phyloP scores from a whole-genome alignment of 2,113 vertebrate genomes.

The Microtus montanus region DNA sequence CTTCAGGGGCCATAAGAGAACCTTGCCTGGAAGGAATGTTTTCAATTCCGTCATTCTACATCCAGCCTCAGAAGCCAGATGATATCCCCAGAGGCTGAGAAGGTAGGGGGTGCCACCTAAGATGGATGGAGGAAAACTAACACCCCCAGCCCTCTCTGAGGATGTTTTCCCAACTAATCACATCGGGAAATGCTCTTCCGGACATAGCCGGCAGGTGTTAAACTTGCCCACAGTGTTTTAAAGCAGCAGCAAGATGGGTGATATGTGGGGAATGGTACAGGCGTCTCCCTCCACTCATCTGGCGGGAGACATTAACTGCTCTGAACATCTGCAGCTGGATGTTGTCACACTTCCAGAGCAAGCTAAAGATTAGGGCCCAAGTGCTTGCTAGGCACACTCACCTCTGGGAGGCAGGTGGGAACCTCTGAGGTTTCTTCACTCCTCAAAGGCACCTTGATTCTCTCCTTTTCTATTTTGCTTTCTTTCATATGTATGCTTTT shows the following conservation, averaged over 20 bases:
- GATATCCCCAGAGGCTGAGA: neutral
- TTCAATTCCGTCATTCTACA: neutral
- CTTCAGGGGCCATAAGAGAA: neutral
- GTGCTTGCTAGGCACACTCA: neutral
- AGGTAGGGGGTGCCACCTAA: neutral
- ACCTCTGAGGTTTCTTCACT: neutral
- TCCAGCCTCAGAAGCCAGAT: neutral
- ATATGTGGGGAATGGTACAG: neutral
- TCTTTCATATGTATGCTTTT: neutral
- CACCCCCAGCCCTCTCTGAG: neutral
- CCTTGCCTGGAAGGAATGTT: neutral
- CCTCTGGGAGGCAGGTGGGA: too few species aligned
- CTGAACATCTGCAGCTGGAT: neutral
- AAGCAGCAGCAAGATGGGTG: slow-evolving; percentile 6
- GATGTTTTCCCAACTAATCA: neutral
- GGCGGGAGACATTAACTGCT: neutral
- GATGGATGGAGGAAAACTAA: neutral
- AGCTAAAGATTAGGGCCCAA: neutral
- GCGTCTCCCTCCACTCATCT: neutral
- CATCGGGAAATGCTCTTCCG: neutral
- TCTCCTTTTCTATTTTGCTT: neutral
- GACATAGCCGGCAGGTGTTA: neutral
- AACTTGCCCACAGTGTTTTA: neutral
- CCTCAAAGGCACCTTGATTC: neutral
- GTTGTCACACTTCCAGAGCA: neutral